Evolutionary conservation across 2,113 vertebrate genomes (phyloP).

Genomic region (Smithornis capensis): DNA sequence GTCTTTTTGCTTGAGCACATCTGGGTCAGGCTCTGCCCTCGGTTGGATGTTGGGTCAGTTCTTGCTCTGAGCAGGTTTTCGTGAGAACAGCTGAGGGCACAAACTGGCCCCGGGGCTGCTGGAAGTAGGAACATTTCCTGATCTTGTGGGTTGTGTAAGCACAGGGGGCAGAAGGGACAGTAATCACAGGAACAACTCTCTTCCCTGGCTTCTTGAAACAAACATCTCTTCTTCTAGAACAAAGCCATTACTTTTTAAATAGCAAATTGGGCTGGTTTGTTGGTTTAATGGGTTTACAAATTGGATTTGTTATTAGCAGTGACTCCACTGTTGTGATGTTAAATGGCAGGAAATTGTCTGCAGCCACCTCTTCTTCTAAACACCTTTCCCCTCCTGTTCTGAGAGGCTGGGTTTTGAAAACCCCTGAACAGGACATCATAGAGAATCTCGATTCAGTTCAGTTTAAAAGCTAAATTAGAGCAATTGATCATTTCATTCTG

Average conservation of each 20-base stretch:
- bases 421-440: neutral
- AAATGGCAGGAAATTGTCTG: constrained; percentile 6
- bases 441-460: neutral
- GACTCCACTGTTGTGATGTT: neutral
- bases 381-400: neutral
- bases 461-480: constrained; percentile 10
- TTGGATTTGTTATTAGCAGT: neutral
- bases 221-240: neutral
- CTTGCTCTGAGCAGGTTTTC: neutral
- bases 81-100: neutral
- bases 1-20: neutral
- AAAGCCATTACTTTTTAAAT: neutral
- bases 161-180: neutral
- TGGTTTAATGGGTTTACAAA: constrained; percentile 34
- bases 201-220: neutral
- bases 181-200: neutral
- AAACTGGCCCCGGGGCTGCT: neutral
- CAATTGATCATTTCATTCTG: neutral
- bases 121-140: neutral
- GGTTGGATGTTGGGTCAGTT: neutral
- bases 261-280: neutral
- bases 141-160: neutral
- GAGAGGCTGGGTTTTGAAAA: neutral
- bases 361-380: neutral
- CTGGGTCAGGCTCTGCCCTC: neutral